Evolutionary conservation across 2,797 vertebrate species (phyloP), one percentile per base, ranked within the genome.

Genomic region (Epinephelus coioides): DNA sequence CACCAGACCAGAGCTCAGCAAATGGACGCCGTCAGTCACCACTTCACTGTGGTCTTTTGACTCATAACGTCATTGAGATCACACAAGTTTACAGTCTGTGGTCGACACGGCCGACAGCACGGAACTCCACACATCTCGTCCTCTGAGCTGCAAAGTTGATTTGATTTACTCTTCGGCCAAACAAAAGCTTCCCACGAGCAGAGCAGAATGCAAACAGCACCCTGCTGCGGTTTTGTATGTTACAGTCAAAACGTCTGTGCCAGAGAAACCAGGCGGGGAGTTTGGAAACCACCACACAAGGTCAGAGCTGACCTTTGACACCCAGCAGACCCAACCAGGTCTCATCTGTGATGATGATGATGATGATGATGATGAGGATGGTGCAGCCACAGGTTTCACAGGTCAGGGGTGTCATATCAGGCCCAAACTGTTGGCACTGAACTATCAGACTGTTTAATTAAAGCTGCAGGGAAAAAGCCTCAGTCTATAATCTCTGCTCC

Each of bases 371-470:
- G 23, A 40, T 49, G 34, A 40, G 7, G 56, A 55, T 8, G 61
- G 43, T 21, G 2, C 1, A 46, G 44, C 30, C 6, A 12, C 34
- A 18, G 64, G 60, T 30, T 73, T 72, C 59, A n/a, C 55, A 43
- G 34, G 50, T 85, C 54, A 61, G 55, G 25, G 49, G 34, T 76
- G 59, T 79, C 43, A 82, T 70, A 60, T 68, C 71, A 69, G 40
- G 44, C 44, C 14, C 38, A 55, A 27, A 49, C 38, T 76, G 46
- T 71, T 84, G 82, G 83, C 88, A 71, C 73, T 71, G 76, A 78
- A 74, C 81, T 40, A 79, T 86, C 60, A 65, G 49, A 67, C 63
- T 73, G 75, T 91, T 92, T 92, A 89, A 94, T 93, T 91, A 92
- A 91, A 93, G 53, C 76, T 71, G 63, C 74, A 62, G 56, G 70